Evolutionary conservation across 2,888 invertebrate genomes (phyloP).

Genomic region (Synergus laeviventris): DNA sequence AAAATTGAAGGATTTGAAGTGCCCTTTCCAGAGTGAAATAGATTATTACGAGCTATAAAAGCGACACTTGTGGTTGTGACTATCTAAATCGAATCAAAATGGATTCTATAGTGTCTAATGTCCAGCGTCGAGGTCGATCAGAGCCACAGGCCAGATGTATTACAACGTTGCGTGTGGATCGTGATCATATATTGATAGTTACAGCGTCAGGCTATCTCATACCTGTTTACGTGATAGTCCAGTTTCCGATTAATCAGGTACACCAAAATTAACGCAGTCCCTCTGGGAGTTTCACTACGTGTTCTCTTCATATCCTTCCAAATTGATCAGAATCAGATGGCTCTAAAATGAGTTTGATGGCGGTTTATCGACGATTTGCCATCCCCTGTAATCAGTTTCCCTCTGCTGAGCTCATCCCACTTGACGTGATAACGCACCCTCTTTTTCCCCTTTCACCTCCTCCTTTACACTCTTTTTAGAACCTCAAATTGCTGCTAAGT

Average conservation of each 20-base stretch:
- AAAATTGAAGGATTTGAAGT: background rate
- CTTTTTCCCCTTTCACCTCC: constrained; percentile 7
- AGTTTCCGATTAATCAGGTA: constrained; percentile 74
- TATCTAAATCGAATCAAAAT: constrained; percentile 26
- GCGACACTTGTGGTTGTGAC: background rate
- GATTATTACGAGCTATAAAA: background rate
- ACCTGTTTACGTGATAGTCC: constrained; percentile 72
- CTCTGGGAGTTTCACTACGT: constrained; percentile 49
- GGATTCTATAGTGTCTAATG: constrained; percentile 20
- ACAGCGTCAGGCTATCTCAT: constrained; percentile 69
- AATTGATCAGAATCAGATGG: constrained; percentile 57
- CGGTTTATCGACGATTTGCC: constrained; percentile 58
- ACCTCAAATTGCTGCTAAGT: constrained; percentile 32
- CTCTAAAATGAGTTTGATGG: constrained; percentile 54
- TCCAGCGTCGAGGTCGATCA: constrained; percentile 65
- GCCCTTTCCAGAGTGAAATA: background rate
- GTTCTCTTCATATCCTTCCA: constrained; percentile 46
- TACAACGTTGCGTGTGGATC: constrained; percentile 61
- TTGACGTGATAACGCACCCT: constrained; percentile 6
- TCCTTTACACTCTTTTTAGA: background rate
- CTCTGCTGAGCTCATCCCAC: constrained; percentile 19
- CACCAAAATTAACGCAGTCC: constrained; percentile 71
- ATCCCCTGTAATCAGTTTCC: constrained; percentile 44
- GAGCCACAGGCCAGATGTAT: constrained; percentile 64
- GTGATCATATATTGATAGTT: constrained; percentile 62